Base-by-base conservation (phyloP, 2,797 vertebrate species). In the Botia almorhae region DNA sequence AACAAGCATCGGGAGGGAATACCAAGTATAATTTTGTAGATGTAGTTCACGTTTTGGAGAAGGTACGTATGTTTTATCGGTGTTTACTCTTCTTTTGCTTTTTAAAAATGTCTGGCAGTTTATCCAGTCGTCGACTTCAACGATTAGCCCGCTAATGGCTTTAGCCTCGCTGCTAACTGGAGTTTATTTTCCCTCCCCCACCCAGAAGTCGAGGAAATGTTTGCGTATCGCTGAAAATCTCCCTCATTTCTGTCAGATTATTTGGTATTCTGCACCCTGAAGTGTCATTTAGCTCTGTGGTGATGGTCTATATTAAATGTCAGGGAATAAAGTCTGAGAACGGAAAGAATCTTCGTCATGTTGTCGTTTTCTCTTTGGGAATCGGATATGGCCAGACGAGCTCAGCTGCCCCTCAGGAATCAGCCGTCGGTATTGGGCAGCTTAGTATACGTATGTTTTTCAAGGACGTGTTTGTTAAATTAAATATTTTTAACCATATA, bases 1-100 rank as follows among this genome's bases (percentile, higher is more conserved):
- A 87, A 91, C 92, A 86, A 94, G 92, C 89, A 91, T 93, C 84
- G 92, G 91, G 77, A 87, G 85, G 91, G 92, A 90, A 85, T 92
- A 92, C 68, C 89, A 85, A 80, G 89, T 88, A 65, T 89, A 85
- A 90, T 90, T 83, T 88, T 87, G 76, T 83, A 81, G 80, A 87
- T 89, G 87, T 83, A 86, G 80, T 72, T 87, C 89, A 83, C 65
- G 82, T 85, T 89, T 78, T 86, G 29, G 84, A 86, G 74, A 85
- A 92, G 94, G 94, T 95, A 90, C 92, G 92, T 50, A 71, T 10
- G 14, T 1, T 5, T 6, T 16, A 26, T 10, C 0, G 7, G 7
- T 70, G 1, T 65, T 58, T 58, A 3, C 2, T 14, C 6, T 17
- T 33, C 2, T 53, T 76, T 43, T 6, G 12, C 58, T 13, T 50